Base-by-base conservation (phyloP, 1,140 invertebrate genomes). In the Eumaeus atala region DNA sequence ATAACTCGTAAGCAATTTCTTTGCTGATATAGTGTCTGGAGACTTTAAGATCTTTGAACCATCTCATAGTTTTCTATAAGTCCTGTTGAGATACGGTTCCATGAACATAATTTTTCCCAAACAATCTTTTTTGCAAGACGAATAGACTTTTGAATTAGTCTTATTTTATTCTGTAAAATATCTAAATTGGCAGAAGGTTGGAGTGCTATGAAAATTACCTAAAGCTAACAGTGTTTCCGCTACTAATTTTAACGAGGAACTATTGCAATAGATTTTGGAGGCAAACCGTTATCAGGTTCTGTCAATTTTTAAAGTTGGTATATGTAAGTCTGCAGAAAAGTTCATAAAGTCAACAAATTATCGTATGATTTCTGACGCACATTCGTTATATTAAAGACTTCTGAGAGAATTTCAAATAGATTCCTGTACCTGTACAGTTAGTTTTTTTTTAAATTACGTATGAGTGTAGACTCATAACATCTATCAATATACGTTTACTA, bases 181-280 rank as follows among this genome's bases (percentile, higher is more conserved):
- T 18, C 28, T 44, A 74, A 54, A 52, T 74, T 73, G 12, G 60
- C n/a, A 17, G 70, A 62, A n/a, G 1, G 63, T 72, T 0, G 66
- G 72, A 36, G 72, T 75, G 9, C 54, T 16, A 14, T 67, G 50
- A 18, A 75, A 67, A 5, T 48, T 48, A 9, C 21, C 47, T 2
- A 75, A 33, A 9, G 70, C 70, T 48, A 71, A 35, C 16, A 70
- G 55, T n/a, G 66, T 34, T 18, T 65, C 16, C 11, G 73, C 68
- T 6, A 73, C 62, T 34, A 49, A 16, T 47, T 58, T 33, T 2
- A 68, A 75, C 18, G 71, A 48, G 10, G 18, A 1, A 14, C 51
- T 47, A 51, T 47, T 53, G 67, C 70, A 76, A 51, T 76, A 72
- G 6, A n/a, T 17, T 57, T 68, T 67, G 9, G 67, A 62, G 17